Base-by-base conservation (phyloP, 2,797 vertebrate genomes). In the Fistularia tabacaria region DNA sequence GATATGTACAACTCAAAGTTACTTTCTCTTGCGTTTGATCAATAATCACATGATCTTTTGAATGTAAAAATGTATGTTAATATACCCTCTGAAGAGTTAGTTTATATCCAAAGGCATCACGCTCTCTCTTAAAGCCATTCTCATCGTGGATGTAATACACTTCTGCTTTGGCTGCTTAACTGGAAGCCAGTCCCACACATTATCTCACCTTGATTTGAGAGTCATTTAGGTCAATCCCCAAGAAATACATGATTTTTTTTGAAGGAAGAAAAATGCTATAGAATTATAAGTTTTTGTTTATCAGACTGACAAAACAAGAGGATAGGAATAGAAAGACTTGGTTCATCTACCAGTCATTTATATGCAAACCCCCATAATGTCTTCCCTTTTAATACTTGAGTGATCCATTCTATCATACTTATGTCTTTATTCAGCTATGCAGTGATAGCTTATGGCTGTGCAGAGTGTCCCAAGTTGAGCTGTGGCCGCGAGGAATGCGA, bases 371-470 rank as follows among this genome's bases (percentile, higher is more conserved):
- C 5, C 25, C 25, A 12, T 7, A 10, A 45, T 13, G 7, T 11
- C 43, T 45, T 1, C 43, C 12, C 43, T 11, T 10, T 12, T 10
- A 7, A 45, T 45, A 10, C 7, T 11, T 9, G 7, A 12, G 8
- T 12, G 43, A 45, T 12, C 6, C 8, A 10, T 48, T 14, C 25
- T 10, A 10, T 15, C 10, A 36, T 10, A 15, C 15, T 10, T 37
- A 36, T 46, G 58, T 76, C 47, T 64, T 49, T 69, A 57, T 53
- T 60, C 75, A 94, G 93, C 79, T 94, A 92, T 0, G 93, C 93
- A 4, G 94, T 95, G 66, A 92, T 95, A 1, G 93, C 93, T 36
- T 90, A 92, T 0, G 93, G 93, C 73, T 94, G 93, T 55, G 93
- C 93, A 0, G 91, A 93, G 57, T 94, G 93, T 67, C 94, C 93